These are phyloP conservation scores for Apomyelois bistriatella DNA, from an alignment of 2,888 invertebrate genomes.

Conservation along the genomic window DNA sequence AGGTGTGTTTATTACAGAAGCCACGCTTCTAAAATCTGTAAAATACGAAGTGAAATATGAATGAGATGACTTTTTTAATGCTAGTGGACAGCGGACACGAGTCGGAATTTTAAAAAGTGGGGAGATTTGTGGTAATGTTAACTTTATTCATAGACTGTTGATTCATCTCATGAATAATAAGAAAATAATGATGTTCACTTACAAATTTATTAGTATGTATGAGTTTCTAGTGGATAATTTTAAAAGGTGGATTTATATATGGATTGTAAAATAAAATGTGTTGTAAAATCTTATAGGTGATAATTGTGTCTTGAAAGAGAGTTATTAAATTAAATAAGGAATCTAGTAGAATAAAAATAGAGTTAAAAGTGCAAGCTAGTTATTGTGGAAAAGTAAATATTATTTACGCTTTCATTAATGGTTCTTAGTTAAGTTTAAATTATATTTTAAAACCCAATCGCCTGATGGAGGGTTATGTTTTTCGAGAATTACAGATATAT, in stretches of 20 bases:
- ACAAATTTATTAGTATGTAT: conserved; percentile 10
- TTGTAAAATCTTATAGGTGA: too few species aligned
- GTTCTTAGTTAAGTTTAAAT: too few species aligned
- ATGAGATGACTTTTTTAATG: conserved; percentile 20
- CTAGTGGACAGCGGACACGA: conserved; percentile 24
- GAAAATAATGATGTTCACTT: not conserved
- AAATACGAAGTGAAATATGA: conserved; percentile 6
- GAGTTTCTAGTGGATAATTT: not conserved
- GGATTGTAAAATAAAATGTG: not conserved
- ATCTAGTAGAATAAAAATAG: too few species aligned
- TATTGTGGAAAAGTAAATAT: too few species aligned
- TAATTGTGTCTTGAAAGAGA: too few species aligned
- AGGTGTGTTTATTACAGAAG: conserved; percentile 35
- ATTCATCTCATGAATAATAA: conserved; percentile 9
- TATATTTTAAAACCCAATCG: too few species aligned
- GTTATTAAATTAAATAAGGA: too few species aligned
- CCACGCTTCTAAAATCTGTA: conserved; percentile 29
- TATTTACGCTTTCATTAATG: too few species aligned
- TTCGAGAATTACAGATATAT: too few species aligned
- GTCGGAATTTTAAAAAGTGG: conserved; percentile 20
- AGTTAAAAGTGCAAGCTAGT: too few species aligned
- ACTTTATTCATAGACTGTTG: conserved; percentile 7
- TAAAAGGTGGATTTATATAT: not conserved
- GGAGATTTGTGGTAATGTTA: conserved; percentile 14
- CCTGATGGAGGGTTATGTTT: too few species aligned